These are phyloP conservation scores for Drosophila yakuba DNA, from an alignment of 1,140 invertebrate genomes.

Conservation along the genomic window DNA sequence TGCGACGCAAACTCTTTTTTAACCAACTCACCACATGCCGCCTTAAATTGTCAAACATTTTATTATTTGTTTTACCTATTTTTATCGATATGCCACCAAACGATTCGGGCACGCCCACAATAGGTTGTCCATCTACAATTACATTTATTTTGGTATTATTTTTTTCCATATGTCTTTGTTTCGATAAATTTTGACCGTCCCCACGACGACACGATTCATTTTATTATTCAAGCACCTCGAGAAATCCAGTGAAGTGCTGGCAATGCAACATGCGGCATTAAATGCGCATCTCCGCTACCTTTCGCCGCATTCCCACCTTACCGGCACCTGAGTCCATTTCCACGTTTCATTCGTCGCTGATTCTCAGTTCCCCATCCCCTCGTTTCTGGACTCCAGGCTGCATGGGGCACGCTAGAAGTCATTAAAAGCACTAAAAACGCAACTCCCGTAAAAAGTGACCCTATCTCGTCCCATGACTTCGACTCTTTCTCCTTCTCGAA, in stretches of 20 bases:
- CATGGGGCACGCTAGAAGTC: constrained; percentile 79
- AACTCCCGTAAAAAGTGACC: constrained; percentile 43
- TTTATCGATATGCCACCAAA: no score
- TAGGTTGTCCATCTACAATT: no score
- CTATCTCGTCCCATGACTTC: neutral
- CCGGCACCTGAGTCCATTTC: constrained; percentile 17
- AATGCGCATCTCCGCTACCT: constrained; percentile 8
- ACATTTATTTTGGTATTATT: constrained; percentile 46
- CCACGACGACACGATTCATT: constrained; percentile 2
- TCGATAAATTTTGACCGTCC: constrained; percentile 23
- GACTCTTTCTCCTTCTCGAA: constrained; percentile 8
- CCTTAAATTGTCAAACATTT: no score
- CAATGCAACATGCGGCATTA: constrained; percentile 31
- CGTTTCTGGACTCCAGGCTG: constrained; percentile 25
- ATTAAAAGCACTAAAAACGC: constrained; percentile 71
- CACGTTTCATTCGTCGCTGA: constrained; percentile 51
- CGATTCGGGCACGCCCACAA: no score
- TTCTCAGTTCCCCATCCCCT: constrained; percentile 32
- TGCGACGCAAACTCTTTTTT: no score
- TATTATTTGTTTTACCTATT: no score
- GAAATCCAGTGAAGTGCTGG: constrained; percentile 48
- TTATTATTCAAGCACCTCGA: constrained; percentile 56
- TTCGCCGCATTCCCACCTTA: neutral
- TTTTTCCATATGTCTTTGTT: neutral
- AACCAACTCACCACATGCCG: no score